Evolutionary conservation across 2,888 invertebrate species (phyloP), one percentile per base, ranked within the genome.

Genomic region (Aphidoletes aphidimyza): DNA sequence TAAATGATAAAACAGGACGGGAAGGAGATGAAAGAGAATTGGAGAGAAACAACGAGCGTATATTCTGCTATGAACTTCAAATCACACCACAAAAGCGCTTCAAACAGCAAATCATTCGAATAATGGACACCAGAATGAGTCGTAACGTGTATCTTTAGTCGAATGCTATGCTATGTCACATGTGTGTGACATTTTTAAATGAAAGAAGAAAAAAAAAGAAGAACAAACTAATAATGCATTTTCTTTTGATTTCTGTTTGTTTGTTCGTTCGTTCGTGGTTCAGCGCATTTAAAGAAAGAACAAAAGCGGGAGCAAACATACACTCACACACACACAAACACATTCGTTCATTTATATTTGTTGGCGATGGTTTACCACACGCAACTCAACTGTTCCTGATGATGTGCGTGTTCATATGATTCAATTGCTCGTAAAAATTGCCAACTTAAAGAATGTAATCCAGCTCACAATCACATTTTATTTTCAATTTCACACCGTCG

Each of bases 401-500:
- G 22, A 81, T 81, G 81, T 81, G 81, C 81, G 81, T 81, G 81
- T 69, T 69, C 69, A 69, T n/a, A 36, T 34, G 69, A 69, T 69
- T 69, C 69, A 69, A 69, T 69, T 81, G 81, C 37, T 81, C 81
- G 81, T 37, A 37, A 81, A 37, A 81, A 81, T 81, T 81, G 22
- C 37, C 81, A 37, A 36, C n/a, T 81, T 37, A 81, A 81, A 81
- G 37, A 69, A 69, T 69, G 34, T 14, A 69, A 69, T 69, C 34
- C 17, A 69, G 69, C 34, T 69, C 22, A 37, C 81, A 81, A 81
- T 81, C 81, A 81, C 81, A 81, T 81, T 81, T 81, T 81, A 81
- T 81, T 81, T 81, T 81, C 81, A 81, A 81, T 81, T 81, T 81
- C 81, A 81, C 81, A 81, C 81, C 37, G 37, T 81, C 69, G 69